phyloP scores from a whole-genome alignment of 2,797 vertebrate genomes.

The Chiropotes sagulatus region DNA sequence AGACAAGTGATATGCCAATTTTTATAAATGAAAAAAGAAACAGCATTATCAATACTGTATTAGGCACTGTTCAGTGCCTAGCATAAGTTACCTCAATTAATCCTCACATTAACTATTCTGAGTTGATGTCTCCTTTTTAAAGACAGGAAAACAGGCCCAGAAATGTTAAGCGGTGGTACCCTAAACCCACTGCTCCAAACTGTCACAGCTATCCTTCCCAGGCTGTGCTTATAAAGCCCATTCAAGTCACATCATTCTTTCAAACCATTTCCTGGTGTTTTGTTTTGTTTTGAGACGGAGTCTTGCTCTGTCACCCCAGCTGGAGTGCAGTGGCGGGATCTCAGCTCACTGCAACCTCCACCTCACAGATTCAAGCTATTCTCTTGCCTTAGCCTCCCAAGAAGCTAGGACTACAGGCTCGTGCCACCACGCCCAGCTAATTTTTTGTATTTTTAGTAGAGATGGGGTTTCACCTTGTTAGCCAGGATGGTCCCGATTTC shows the following conservation, averaged over 20 bases:
- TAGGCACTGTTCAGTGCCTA: background rate
- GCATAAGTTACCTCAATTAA: background rate
- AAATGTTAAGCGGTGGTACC: background rate
- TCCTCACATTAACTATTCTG: background rate
- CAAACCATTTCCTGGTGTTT: background rate
- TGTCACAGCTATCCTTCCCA: background rate
- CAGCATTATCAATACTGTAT: background rate
- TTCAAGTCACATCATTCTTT: background rate
- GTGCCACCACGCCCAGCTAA: no score
- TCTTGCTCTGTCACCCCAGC: no score
- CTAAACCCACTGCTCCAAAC: background rate
- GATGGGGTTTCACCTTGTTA: no score
- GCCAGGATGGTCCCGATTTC: no score
- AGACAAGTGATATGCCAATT: background rate
- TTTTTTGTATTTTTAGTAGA: no score
- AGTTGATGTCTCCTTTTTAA: background rate
- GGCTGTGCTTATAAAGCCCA: background rate
- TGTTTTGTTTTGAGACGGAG: no score
- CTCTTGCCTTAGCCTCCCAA: no score
- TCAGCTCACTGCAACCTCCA: no score
- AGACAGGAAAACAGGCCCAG: background rate
- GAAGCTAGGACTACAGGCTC: no score
- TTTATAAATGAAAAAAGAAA: constrained; percentile 7
- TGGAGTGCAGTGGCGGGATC: no score
- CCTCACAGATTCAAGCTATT: no score